Base-by-base conservation (phyloP, 2,888 invertebrate genomes). In the Orthosia cruda region DNA sequence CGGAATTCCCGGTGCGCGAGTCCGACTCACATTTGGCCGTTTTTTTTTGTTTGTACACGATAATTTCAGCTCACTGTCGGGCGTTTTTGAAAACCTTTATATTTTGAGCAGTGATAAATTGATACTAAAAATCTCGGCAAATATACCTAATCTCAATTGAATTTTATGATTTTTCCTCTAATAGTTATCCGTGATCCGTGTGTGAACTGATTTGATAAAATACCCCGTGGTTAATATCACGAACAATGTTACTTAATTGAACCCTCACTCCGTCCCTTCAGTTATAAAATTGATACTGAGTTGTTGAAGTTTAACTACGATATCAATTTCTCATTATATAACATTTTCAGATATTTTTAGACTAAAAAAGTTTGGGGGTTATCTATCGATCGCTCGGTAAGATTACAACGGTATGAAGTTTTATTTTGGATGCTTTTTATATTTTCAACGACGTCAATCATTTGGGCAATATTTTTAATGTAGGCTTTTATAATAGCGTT, bases 391-490 rank as follows among this genome's bases (percentile, higher is more conserved):
- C 26, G 57, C 23, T 47, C 50, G 54, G 12, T 15, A 20, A 11
- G 61, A 45, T 71, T 4, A 32, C 71, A 79, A 76, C 55, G 55
- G 45, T 76, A 76, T 79, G 55, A 71, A 62, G 13, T 79, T 15
- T 50, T 52, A 13, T 55, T 61, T 52, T n/a, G 47, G 23, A 47
- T 47, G 18, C 49, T 20, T 1, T 40, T 57, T 16, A 23, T 20
- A 23, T 23, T 55, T 71, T 54, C 62, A 7, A 32, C 32, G 32
- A 32, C 32, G 32, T 32, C 7, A 32, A 32, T n/a, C 7, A 1
- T 32, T 32, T 32, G 5, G 32, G 32, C 5, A 32, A 32, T 32
- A 26, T 26, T 26, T 26, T 26, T 26, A 26, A 26, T 26, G 26
- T 26, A 26, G 26, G 26, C 26, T 32, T 32, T 32, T 32, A 32